Conservation (phyloP, 2,888 invertebrate genomes). For the Euclidia mi region DNA sequence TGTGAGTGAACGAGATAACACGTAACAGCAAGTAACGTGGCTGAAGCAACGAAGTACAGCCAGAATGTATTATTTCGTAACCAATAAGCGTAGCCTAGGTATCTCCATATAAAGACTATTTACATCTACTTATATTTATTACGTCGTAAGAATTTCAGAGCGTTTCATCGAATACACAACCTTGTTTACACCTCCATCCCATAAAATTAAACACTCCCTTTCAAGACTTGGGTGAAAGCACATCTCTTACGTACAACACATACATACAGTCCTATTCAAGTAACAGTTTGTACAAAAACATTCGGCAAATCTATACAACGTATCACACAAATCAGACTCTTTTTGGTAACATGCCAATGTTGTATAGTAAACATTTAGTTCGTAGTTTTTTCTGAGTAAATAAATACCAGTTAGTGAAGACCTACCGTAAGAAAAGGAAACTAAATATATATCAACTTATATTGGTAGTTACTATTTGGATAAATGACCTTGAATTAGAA, state of each 20-base stretch:
- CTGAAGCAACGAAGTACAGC: too few relatives aligned
- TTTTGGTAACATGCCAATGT: slow-evolving; percentile 46
- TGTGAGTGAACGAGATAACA: too few relatives aligned
- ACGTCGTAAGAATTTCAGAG: too few relatives aligned
- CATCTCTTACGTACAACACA: slow-evolving; percentile 3
- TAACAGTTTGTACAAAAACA: slow-evolving; percentile 45
- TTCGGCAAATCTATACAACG: slow-evolving; percentile 38
- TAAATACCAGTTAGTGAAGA: neutral
- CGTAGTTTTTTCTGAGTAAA: slow-evolving; percentile 30
- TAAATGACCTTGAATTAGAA: neutral
- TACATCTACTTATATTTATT: too few relatives aligned
- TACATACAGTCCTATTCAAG: slow-evolving; percentile 13
- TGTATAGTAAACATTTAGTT: slow-evolving; percentile 25
- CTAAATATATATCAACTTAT: neutral
- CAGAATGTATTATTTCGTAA: too few relatives aligned
- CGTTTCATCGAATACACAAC: too few relatives aligned
- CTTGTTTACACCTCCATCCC: too few relatives aligned
- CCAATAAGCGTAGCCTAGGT: too few relatives aligned
- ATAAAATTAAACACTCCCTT: slow-evolving; percentile 7
- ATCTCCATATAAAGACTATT: too few relatives aligned
- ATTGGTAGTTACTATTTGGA: neutral
- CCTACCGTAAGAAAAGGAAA: neutral
- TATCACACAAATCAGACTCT: slow-evolving; percentile 36
- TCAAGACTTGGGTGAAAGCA: slow-evolving; percentile 25
- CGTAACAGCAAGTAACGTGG: too few relatives aligned